A percentile compares a stretch with the other conserved stretches of the same genome.
phyloP scores from a whole-genome alignment of 2,113 vertebrate genomes.

The Trematocara macrostoma region DNA sequence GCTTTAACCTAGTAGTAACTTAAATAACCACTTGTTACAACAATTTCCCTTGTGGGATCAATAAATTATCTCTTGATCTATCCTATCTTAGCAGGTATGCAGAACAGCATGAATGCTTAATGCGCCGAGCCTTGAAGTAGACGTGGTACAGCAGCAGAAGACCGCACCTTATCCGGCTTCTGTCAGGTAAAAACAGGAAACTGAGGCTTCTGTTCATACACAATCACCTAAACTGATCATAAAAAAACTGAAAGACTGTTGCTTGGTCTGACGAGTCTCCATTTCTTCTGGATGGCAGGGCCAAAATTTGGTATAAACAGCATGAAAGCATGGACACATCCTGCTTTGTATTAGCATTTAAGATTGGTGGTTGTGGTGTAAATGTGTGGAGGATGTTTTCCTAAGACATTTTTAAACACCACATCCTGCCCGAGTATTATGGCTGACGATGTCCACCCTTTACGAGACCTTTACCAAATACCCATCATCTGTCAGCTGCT shows the following conservation, averaged over 20 bases:
- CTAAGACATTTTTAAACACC: not conserved
- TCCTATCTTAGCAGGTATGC: not conserved
- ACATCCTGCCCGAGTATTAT: not conserved
- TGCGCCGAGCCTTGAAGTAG: not conserved
- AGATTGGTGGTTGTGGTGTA: not conserved
- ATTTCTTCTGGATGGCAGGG: no score
- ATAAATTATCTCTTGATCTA: not conserved
- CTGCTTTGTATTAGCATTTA: not conserved
- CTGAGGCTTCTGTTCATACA: not conserved
- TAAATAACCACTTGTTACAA: not conserved
- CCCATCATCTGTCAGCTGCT: not conserved
- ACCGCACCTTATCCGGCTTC: not conserved
- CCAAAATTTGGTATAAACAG: no score
- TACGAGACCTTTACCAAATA: not conserved
- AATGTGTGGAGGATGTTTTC: not conserved
- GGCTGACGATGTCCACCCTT: not conserved
- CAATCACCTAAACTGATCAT: not conserved
- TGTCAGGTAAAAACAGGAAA: not conserved
- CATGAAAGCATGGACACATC: not conserved
- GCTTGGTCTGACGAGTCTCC: no score
- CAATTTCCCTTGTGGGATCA: not conserved
- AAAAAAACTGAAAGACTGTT: no score
- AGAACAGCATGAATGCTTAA: not conserved
- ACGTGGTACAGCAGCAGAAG: not conserved
- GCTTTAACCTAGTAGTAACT: not conserved